A percentile compares a stretch with the other conserved stretches of the same genome.
Conservation (phyloP, 2,888 invertebrate species). For the Agriotes lineatus region DNA sequence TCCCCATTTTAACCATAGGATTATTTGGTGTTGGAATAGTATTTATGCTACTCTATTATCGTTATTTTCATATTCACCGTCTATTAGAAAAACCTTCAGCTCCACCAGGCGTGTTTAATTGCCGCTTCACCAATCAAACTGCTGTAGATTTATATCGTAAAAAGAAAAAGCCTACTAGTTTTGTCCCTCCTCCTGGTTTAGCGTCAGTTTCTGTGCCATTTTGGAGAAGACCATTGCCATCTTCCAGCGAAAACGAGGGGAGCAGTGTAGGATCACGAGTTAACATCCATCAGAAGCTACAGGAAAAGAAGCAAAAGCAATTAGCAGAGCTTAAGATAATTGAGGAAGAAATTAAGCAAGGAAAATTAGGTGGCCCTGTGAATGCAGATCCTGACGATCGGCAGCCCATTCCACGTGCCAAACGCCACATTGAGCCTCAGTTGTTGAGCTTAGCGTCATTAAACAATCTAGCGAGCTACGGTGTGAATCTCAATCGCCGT, state of each 20-base stretch:
- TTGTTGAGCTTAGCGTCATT: conserved; percentile 69
- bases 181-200: conserved; percentile 79
- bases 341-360: conserved; percentile 89
- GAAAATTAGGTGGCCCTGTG: conserved; percentile 75
- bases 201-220: conserved; percentile 73
- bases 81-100: conserved; percentile 62
- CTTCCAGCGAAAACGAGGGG: conserved; percentile 81
- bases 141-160: conserved; percentile 70
- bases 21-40: conserved; percentile 72
- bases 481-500: conserved; percentile 61
- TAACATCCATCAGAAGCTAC: conserved; percentile 87
- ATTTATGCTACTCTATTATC: conserved; percentile 81
- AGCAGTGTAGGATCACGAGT: conserved; percentile 81
- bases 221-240: conserved; percentile 81
- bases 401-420: conserved; percentile 79
- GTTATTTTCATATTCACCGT: conserved; percentile 86
- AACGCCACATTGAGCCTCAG: conserved; percentile 73
- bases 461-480: conserved; percentile 64
- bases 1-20: conserved; percentile 68
- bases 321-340: conserved; percentile 84
- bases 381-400: conserved; percentile 68
- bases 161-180: conserved; percentile 91
- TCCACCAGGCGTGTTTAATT: conserved; percentile 88
- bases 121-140: conserved; percentile 82
- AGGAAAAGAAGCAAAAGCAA: conserved; percentile 90